phyloP scores from a whole-genome alignment of 30 jellyfish, hydroid and myxozoan species.

The Chrysaora quinquecirrha region DNA sequence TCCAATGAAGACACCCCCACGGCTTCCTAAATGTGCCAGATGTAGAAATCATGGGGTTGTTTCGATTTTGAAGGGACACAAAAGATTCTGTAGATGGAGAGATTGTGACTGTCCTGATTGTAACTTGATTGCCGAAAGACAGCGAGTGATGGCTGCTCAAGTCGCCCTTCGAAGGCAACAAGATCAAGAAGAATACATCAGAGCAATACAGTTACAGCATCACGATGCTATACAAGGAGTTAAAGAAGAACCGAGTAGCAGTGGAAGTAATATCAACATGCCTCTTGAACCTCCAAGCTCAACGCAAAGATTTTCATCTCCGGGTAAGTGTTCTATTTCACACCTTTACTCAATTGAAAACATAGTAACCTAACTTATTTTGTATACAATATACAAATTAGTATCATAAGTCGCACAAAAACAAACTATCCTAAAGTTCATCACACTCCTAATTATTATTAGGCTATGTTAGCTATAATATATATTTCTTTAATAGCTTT shows the following conservation, averaged over 20 bases:
- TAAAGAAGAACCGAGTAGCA: constrained; percentile 77
- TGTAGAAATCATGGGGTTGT: constrained; percentile 99
- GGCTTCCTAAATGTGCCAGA: constrained; percentile 98
- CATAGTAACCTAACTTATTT: not conserved
- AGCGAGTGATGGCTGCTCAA: constrained; percentile 99
- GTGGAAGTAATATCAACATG: constrained; percentile 6
- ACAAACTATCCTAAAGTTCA: too few species aligned
- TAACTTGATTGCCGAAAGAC: constrained; percentile 97
- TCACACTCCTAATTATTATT: too few species aligned
- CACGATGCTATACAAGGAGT: constrained; percentile 59
- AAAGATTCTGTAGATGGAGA: constrained; percentile 98
- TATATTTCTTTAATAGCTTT: not conserved
- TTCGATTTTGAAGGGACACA: constrained; percentile 96
- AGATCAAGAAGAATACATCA: constrained; percentile 93
- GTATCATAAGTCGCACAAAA: not conserved
- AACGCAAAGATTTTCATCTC: constrained; percentile 65
- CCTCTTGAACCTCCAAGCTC: constrained; percentile 53
- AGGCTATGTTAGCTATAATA: not conserved
- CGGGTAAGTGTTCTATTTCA: constrained; percentile 49
- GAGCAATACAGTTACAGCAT: constrained; percentile 95
- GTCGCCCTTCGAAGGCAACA: constrained; percentile 98
- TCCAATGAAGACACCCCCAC: constrained; percentile 95
- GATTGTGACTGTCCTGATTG: constrained; percentile 99
- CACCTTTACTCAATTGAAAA: not conserved
- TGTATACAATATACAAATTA: not conserved